Conservation (phyloP, 2,113 vertebrate genomes). For the Elanoides forficatus region DNA sequence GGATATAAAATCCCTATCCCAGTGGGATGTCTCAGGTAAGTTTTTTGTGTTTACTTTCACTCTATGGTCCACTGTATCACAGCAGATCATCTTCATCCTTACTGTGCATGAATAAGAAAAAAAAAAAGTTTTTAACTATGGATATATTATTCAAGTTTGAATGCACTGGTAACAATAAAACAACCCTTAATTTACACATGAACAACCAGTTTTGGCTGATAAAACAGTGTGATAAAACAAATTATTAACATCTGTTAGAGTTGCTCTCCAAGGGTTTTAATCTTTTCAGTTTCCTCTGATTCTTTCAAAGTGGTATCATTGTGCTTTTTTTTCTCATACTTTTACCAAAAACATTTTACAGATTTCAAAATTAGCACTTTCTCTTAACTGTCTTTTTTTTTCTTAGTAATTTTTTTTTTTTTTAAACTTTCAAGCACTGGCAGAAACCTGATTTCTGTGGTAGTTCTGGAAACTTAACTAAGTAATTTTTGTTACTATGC, state of each 20-base stretch:
- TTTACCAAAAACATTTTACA: not conserved
- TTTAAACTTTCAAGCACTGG: not conserved
- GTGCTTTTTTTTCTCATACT: not conserved
- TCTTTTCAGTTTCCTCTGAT: not conserved
- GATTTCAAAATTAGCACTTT: not conserved
- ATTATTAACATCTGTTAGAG: not conserved
- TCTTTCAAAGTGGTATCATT: not conserved
- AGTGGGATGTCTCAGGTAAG: not conserved
- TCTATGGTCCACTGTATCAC: not conserved
- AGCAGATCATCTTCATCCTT: not conserved
- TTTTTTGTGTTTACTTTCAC: not conserved
- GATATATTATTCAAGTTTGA: not conserved
- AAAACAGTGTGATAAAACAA: not conserved
- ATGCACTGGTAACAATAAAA: not conserved
- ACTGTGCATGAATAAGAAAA: not conserved
- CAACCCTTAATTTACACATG: not conserved
- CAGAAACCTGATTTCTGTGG: not conserved
- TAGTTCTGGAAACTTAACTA: not conserved
- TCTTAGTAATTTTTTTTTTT: not conserved
- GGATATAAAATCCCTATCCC: not conserved
- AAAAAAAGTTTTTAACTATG: not conserved
- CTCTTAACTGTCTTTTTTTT: not conserved
- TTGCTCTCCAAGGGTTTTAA: not conserved
- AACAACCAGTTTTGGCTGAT: not conserved
- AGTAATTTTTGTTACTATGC: not conserved